Percentiles rank a stretch among this genome's conserved stretches.
phyloP scores from a whole-genome alignment of 2,113 vertebrate species.

The Mus spicilegus region DNA sequence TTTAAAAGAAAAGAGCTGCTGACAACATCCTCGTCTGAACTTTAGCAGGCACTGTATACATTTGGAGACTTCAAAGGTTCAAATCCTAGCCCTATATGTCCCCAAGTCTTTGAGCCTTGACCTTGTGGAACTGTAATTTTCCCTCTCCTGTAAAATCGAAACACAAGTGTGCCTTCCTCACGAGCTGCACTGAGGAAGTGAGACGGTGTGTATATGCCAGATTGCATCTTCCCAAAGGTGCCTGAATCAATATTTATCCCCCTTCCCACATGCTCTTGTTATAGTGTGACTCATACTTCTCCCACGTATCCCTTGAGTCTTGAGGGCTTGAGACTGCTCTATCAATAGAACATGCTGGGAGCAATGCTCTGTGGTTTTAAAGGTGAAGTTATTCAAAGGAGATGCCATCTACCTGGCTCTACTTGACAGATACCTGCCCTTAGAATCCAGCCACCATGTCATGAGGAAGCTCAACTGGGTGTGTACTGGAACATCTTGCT shows the following conservation, averaged over 20 bases:
- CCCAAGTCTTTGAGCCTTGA: neutral
- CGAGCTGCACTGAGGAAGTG: neutral
- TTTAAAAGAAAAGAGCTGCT: neutral
- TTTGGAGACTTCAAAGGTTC: neutral
- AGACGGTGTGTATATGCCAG: neutral
- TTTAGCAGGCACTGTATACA: neutral
- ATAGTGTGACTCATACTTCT: neutral
- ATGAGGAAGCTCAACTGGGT: neutral
- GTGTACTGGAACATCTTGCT: rapidly evolving
- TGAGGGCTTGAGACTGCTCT: neutral
- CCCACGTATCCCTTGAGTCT: neutral
- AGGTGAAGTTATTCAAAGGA: neutral
- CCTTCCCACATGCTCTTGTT: neutral
- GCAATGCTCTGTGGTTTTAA: neutral
- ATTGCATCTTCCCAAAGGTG: neutral
- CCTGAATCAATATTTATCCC: neutral
- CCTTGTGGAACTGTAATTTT: neutral
- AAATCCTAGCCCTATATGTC: neutral
- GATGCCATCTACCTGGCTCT: neutral
- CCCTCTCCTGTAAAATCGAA: neutral
- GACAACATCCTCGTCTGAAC: neutral
- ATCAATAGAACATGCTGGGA: neutral
- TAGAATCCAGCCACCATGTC: neutral
- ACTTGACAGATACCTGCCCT: too few relatives aligned
- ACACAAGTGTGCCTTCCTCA: neutral